phyloP scores from a whole-genome alignment of 2,113 vertebrate species.

The Taurulus bubalis region DNA sequence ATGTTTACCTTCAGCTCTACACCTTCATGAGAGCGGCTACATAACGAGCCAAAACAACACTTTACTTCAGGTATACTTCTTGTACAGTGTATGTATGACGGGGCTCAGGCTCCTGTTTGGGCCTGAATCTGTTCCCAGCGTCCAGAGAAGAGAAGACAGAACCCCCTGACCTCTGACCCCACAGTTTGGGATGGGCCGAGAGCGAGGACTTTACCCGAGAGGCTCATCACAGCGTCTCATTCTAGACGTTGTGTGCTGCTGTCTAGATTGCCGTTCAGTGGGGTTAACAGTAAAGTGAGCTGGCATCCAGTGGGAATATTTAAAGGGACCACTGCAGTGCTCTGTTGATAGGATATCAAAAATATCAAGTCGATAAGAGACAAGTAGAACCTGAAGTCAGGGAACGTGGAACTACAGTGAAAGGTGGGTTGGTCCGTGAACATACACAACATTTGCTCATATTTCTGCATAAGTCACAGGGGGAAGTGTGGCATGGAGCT shows the following conservation, averaged over 20 bases:
- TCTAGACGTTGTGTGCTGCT: not conserved
- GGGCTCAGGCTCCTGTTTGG: not conserved
- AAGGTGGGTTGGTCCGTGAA: not conserved
- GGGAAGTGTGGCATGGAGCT: not conserved
- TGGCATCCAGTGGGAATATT: not conserved
- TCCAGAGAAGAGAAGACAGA: no score
- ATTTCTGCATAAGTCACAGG: not conserved
- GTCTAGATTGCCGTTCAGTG: not conserved
- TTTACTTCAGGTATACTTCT: not conserved
- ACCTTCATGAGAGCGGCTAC: constrained; percentile 50
- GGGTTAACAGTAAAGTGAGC: not conserved
- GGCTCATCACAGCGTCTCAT: not conserved
- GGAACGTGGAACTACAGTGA: not conserved
- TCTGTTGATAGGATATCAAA: not conserved
- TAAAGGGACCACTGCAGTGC: not conserved
- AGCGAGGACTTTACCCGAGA: fast-evolving
- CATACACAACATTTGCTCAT: not conserved
- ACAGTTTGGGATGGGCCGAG: no score
- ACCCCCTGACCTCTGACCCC: fast-evolving
- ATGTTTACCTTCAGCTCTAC: not conserved
- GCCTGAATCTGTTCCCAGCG: no score
- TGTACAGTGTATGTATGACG: not conserved
- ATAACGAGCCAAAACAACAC: not conserved
- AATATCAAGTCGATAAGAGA: not conserved
- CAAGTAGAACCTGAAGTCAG: not conserved